A percentile compares a stretch with the other conserved stretches of the same genome.
Conservation (phyloP, 2,797 vertebrate species). For the Pseudopleuronectes americanus region DNA sequence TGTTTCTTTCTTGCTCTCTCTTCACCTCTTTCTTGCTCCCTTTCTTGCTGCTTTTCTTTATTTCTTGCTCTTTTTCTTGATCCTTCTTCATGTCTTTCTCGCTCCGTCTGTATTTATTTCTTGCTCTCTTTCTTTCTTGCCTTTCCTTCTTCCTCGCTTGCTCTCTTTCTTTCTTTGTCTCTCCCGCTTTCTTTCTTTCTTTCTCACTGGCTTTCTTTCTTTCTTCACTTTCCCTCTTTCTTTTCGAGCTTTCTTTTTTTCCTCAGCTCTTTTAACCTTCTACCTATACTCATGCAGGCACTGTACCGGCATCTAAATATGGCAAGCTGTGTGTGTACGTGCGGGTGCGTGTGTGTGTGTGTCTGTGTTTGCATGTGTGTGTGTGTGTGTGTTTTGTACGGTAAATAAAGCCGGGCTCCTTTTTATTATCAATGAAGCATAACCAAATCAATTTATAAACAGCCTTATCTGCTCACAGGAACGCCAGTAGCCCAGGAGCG, state of each 20-base stretch:
- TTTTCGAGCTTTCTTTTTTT: no score
- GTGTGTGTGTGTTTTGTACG: conserved; percentile 57
- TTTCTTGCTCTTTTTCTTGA: background rate
- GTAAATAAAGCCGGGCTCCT: conserved; percentile 83
- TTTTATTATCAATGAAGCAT: conserved; percentile 83
- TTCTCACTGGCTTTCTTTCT: no score
- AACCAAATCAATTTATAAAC: conserved; percentile 86
- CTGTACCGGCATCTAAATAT: conserved; percentile 28
- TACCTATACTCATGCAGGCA: conserved; percentile 8
- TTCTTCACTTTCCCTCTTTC: no score
- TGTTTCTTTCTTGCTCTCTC: no score
- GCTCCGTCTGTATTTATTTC: no score
- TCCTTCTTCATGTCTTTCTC: background rate
- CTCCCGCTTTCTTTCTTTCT: no score
- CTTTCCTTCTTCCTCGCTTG: no score
- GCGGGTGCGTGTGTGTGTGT: conserved; percentile 9
- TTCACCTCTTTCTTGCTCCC: background rate
- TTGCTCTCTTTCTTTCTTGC: no score
- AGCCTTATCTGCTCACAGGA: conserved; percentile 79
- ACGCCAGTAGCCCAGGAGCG: conserved; percentile 63
- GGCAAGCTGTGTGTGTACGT: conserved; percentile 19
- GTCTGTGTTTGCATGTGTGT: conserved; percentile 8
- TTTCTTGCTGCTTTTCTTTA: background rate
- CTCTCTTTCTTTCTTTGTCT: no score
- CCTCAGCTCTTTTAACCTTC: no score